Conservation (phyloP, 2,113 vertebrate genomes). For the Hiodon alosoides region DNA sequence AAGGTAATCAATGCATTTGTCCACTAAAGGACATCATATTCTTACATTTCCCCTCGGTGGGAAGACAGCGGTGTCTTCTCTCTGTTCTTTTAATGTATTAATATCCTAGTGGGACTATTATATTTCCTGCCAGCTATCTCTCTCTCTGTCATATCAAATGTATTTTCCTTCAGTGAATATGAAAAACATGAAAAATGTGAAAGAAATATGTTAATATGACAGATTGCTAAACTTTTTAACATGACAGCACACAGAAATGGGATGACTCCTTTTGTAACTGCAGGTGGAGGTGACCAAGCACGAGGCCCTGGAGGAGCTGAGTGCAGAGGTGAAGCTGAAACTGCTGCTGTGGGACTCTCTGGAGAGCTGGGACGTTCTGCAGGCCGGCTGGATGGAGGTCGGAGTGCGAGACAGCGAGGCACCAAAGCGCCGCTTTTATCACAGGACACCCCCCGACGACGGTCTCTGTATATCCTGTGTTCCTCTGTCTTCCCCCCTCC, state of each 20-base stretch:
- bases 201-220: not conserved
- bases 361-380: constrained; percentile 66
- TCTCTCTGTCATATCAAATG: not conserved
- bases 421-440: not conserved
- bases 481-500: constrained; percentile 3
- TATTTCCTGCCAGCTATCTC: no score
- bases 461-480: not conserved
- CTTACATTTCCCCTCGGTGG: not conserved
- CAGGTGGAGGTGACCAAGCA: constrained; percentile 76
- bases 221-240: no score
- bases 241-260: no score
- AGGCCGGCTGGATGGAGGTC: constrained; percentile 68
- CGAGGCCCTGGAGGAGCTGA: constrained; percentile 66
- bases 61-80: no score
- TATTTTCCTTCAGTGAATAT: not conserved
- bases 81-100: no score
- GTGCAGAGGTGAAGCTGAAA: constrained; percentile 67
- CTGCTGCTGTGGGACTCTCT: constrained; percentile 74
- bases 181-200: not conserved
- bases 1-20: constrained; percentile 59
- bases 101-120: no score
- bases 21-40: not conserved
- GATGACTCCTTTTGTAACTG: not conserved
- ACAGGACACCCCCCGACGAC: no score
- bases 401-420: not conserved